These are phyloP conservation scores for Platerodrilus igneus DNA, from an alignment of 2,888 invertebrate genomes.

Conservation along the genomic window DNA sequence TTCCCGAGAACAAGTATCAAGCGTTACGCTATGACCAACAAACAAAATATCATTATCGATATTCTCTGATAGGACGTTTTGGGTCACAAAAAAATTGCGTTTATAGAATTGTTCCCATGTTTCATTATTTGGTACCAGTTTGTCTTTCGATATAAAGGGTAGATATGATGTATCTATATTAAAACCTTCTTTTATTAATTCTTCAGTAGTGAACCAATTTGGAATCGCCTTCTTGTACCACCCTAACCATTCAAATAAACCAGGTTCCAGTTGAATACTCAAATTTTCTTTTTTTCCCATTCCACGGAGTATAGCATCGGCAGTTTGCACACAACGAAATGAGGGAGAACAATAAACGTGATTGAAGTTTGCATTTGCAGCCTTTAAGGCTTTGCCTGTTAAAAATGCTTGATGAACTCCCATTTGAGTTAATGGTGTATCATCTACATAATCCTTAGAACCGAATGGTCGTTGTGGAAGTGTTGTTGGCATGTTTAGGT, in stretches of 20 bases:
- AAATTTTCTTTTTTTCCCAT: conserved; percentile 47
- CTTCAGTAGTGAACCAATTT: conserved; percentile 70
- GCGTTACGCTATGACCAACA: conserved; percentile 85
- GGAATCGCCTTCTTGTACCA: conserved; percentile 81
- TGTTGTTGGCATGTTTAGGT: conserved; percentile 84
- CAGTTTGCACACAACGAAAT: conserved; percentile 86
- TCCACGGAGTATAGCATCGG: conserved; percentile 55
- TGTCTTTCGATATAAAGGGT: conserved; percentile 54
- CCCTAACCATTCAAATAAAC: conserved; percentile 87
- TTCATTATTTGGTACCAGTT: conserved; percentile 55
- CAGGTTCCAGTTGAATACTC: conserved; percentile 81
- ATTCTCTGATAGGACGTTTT: conserved; percentile 52
- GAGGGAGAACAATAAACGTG: conserved; percentile 86
- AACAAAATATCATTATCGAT: conserved; percentile 79
- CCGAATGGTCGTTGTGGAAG: conserved; percentile 68
- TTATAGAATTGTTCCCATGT: conserved; percentile 63
- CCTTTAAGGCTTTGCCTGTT: conserved; percentile 78
- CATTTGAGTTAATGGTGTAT: conserved; percentile 86
- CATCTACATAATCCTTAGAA: conserved; percentile 69
- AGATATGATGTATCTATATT: conserved; percentile 69
- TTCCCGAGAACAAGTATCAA: conserved; percentile 78
- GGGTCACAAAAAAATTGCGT: conserved; percentile 56
- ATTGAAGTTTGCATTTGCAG: conserved; percentile 61
- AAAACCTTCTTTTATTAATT: conserved; percentile 67
- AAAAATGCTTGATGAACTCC: conserved; percentile 79